Base-by-base conservation (phyloP, 2,113 vertebrate genomes). In the Pipa parva region DNA sequence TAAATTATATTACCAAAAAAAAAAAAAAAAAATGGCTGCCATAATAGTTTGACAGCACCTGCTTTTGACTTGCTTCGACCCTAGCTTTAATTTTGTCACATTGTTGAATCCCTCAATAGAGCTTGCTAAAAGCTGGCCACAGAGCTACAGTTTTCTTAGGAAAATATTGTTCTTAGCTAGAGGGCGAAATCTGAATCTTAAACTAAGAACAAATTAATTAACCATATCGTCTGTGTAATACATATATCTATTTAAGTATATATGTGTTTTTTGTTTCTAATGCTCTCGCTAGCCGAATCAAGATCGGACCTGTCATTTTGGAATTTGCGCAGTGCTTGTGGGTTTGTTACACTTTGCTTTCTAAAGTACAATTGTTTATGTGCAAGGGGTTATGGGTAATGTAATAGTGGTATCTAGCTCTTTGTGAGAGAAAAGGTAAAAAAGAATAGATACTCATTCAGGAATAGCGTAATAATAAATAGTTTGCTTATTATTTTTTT, bases 111-210 rank as follows among this genome's bases (percentile, higher is more conserved):
- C 55, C 25, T 59, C 22, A 27, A 13, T 11, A 52, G 25, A 8
- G 18, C 33, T 49, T 21, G 9, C 45, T 68, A 36, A 33, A 42
- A 68, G 22, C 42, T 28, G 29, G 26, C 20, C 15, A 21, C n/a
- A 37, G n/a, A 52, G 46, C 48, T 69, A 13, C 42, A 60, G 48
- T 60, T 60, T 60, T 24, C 46, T 69, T 52, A 69, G 57, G 24
- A 60, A 60, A 69, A 69, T 69, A 69, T 69, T 69, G 65, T 1
- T 69, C 60, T 69, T 69, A 39, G 56, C 65, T 33, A 52, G 48
- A 42, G 65, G 65, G 46, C 21, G 65, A 60, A 69, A 69, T 60
- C 37, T 39, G 65, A 69, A 39, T 52, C 46, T 22, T 51, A 8
- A 42, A 69, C 46, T 48, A 60, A 69, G 65, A 60, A 42, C 48